Base-by-base conservation (phyloP, 1,140 invertebrate genomes). In the Apocrypta bakeri region DNA sequence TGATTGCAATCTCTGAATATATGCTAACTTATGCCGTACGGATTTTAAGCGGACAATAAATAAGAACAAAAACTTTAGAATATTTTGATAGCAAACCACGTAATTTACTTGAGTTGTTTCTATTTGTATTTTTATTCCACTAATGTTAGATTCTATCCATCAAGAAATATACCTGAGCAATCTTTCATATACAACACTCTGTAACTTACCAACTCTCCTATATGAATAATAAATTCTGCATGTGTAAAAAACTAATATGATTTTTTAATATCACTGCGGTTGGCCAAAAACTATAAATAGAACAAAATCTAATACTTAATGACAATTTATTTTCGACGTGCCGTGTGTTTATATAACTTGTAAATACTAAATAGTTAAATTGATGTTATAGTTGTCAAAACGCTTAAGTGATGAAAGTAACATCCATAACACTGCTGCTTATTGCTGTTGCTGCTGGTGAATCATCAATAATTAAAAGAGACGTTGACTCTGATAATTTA, bases 341-440 rank as follows among this genome's bases (percentile, higher is more conserved):
- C n/a, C n/a, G n/a, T 56, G 17, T 56, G 12, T n/a, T 21, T 56
- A 17, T 17, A 17, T 21, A n/a, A n/a, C n/a, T n/a, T n/a, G n/a
- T n/a, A n/a, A n/a, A n/a, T n/a, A n/a, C n/a, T n/a, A n/a, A n/a
- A n/a, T n/a, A n/a, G 17, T 71, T 69, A 1, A 33, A 69, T 33
- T 24, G 24, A 24, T 73, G n/a, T 73, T 73, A 11, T n/a, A 40
- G 33, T 24, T 42, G n/a, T 11, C 24, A 8, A 73, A 42, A 25
- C 33, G 31, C 8, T 29, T 25, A 80, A n/a, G 72, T 61, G 69
- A 61, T 71, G 78, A 80, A 80, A 40, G 29, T 40, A 17, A 61
- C n/a, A n/a, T n/a, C 17, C 48, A 31, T 72, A 17, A 29, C 9
- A 61, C 27, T 29, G 14, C 21, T 80, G 25, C 68, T 80, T 14